A percentile compares a stretch with the other conserved stretches of the same genome.
Evolutionary conservation across 2,113 vertebrate genomes (phyloP).

Genomic region (Brachirus orientalis): DNA sequence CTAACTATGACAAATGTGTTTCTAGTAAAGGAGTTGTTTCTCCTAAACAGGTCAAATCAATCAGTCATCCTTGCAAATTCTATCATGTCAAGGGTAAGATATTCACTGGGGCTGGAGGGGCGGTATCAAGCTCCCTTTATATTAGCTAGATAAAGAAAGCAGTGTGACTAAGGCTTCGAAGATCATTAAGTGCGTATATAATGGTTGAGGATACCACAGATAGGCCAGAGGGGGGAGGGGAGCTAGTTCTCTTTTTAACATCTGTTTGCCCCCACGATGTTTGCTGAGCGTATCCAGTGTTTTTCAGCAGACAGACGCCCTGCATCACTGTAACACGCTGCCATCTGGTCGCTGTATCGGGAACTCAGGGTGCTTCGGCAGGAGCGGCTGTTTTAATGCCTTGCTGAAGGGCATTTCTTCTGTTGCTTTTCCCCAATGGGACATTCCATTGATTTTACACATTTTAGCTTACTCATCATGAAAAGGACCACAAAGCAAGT

Average conservation of each 20-base stretch:
- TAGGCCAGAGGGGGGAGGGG: slow-evolving; percentile 26
- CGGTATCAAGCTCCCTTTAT: slow-evolving; percentile 19
- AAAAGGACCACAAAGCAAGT: neutral
- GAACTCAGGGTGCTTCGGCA: slow-evolving; percentile 15
- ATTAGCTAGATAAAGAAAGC: slow-evolving; percentile 7
- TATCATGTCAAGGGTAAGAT: slow-evolving; percentile 24
- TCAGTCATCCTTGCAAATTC: slow-evolving; percentile 51
- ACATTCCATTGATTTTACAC: neutral
- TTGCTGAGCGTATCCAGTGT: slow-evolving; percentile 42
- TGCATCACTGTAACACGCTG: slow-evolving; percentile 25
- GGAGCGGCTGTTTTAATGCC: neutral
- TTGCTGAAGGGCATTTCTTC: slow-evolving; percentile 4
- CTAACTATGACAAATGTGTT: slow-evolving; percentile 53
- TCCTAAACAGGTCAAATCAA: slow-evolving; percentile 56
- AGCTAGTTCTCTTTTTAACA: slow-evolving; percentile 34
- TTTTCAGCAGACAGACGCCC: slow-evolving; percentile 23
- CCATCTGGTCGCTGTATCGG: slow-evolving; percentile 38
- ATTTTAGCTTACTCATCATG: neutral
- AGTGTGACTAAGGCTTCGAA: slow-evolving; percentile 43
- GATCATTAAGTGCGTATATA: slow-evolving; percentile 57
- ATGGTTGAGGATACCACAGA: slow-evolving; percentile 54
- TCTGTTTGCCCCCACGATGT: slow-evolving; percentile 45
- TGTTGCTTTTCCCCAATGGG: neutral
- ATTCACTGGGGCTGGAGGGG: neutral
- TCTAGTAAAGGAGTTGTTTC: slow-evolving; percentile 32